A percentile compares a stretch with the other conserved stretches of the same genome.
These are phyloP conservation scores for Hycleus phaleratus DNA, from an alignment of 1,140 invertebrate species.

Conservation along the genomic window DNA sequence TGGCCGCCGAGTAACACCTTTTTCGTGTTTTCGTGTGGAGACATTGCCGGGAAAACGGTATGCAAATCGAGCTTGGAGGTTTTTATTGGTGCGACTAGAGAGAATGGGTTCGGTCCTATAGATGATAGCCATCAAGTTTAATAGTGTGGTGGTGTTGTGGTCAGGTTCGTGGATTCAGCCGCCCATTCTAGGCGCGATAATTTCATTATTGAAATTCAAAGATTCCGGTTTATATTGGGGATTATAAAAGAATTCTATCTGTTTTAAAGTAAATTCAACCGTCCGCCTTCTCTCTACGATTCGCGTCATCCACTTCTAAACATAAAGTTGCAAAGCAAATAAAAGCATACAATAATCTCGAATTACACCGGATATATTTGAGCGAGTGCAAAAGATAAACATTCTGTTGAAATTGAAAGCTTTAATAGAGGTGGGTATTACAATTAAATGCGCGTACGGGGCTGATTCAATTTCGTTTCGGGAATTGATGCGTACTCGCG, in stretches of 20 bases:
- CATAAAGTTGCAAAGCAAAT: conserved; percentile 22
- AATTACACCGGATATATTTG: conserved; percentile 22
- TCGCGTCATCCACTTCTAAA: neutral
- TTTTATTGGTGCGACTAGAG: conserved; percentile 13
- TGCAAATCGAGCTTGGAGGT: conserved; percentile 27
- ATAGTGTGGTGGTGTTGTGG: neutral
- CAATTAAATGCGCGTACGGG: conserved; percentile 31
- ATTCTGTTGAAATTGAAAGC: conserved; percentile 31
- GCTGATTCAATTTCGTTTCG: conserved; percentile 31
- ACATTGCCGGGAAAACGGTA: conserved; percentile 34
- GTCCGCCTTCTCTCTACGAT: neutral
- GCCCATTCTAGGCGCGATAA: conserved; percentile 1
- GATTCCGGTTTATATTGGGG: no score
- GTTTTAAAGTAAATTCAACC: no score
- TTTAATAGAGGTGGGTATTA: conserved; percentile 32
- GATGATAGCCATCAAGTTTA: neutral
- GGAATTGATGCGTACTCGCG: conserved; percentile 28
- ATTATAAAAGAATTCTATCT: no score
- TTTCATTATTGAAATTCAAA: no score
- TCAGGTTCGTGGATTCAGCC: conserved; percentile 14
- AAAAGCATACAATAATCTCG: conserved; percentile 18
- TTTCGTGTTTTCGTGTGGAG: conserved; percentile 34
- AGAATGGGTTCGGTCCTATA: neutral
- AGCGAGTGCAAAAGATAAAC: conserved; percentile 32
- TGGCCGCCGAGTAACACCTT: conserved; percentile 31